Evolutionary conservation across 2,113 vertebrate species (phyloP).

Genomic region (Oreochromis spilurus): DNA sequence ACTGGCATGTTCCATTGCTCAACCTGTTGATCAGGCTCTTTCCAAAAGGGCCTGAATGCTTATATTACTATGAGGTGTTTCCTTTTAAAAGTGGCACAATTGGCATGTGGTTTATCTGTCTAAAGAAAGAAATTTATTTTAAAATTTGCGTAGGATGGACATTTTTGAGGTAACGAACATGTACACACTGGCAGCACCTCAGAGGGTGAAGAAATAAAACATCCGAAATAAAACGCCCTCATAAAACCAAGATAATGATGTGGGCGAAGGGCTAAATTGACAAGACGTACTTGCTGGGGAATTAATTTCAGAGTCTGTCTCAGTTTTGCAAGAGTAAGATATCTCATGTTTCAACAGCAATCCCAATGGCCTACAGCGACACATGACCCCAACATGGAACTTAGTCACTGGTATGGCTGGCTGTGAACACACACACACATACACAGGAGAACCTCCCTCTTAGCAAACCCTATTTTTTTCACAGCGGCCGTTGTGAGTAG

Average conservation of each 20-base stretch:
- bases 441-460: constrained; percentile 17
- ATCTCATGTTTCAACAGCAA: constrained; percentile 56
- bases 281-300: background rate
- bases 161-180: background rate
- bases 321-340: constrained; percentile 46
- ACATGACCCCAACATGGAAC: constrained; percentile 27
- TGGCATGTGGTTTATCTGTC: background rate
- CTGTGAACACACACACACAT: background rate
- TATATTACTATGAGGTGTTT: constrained; percentile 12
- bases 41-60: constrained; percentile 5
- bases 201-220: background rate
- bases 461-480: constrained; percentile 15
- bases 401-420: background rate
- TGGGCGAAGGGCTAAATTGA: constrained; percentile 11
- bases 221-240: background rate
- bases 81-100: background rate
- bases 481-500: constrained; percentile 33
- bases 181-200: background rate
- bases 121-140: background rate
- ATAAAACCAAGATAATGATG: constrained; percentile 5
- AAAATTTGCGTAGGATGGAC: background rate
- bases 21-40: constrained; percentile 61
- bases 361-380: constrained; percentile 31
- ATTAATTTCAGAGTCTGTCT: constrained; percentile 2
- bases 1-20: constrained; percentile 42